Percentiles rank a stretch among this genome's conserved stretches.
phyloP scores from a whole-genome alignment of 2,113 vertebrate species.

The Pedionomus torquatus region DNA sequence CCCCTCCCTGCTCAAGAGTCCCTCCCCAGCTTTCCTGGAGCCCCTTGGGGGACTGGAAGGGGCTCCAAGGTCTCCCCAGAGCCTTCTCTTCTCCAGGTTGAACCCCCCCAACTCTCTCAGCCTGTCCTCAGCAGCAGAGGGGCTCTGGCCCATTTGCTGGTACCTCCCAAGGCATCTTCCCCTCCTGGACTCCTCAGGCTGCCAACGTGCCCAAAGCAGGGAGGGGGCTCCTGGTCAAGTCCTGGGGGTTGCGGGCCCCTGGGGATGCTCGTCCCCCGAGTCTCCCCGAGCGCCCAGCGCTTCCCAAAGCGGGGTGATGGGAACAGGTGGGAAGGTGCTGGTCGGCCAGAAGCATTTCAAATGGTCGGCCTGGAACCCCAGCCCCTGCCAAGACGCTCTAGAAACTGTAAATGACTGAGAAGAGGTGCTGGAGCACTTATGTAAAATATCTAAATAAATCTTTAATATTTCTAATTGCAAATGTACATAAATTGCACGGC shows the following conservation, averaged over 20 bases:
- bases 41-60: neutral
- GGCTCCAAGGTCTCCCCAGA: neutral
- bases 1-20: neutral
- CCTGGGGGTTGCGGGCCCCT: neutral
- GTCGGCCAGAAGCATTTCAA: too few species aligned
- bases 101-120: neutral
- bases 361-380: neutral
- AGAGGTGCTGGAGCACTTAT: conserved; percentile 38
- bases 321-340: neutral
- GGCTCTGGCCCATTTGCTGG: neutral
- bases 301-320: neutral
- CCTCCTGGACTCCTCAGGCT: neutral
- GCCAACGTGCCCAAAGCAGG: rapidly evolving
- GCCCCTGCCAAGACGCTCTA: neutral
- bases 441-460: conserved; percentile 99
- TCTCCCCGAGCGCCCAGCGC: neutral
- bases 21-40: neutral
- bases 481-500: conserved; percentile 99
- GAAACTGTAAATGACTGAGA: neutral
- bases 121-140: neutral
- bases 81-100: neutral
- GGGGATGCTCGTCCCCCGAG: neutral
- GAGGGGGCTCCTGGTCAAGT: neutral
- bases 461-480: conserved; percentile 99
- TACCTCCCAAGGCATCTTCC: neutral